Conservation (phyloP, 1,140 invertebrate species). For the Bombus consobrinus region DNA sequence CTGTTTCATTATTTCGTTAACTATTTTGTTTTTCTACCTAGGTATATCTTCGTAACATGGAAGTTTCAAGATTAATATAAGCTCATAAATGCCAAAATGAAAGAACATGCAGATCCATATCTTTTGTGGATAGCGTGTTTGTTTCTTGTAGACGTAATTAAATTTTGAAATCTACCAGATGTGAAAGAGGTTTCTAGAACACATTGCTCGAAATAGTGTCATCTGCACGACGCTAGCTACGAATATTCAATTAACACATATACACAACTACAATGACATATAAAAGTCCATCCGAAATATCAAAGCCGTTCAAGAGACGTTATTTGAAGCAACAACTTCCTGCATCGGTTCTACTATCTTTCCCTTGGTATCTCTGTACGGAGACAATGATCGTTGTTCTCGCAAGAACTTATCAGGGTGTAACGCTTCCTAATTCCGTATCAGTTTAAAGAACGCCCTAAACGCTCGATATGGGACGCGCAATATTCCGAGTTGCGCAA, state of each 20-base stretch:
- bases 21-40: not conserved
- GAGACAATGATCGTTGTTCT: not conserved
- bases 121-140: not conserved
- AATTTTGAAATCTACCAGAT: not conserved
- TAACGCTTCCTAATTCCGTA: constrained; percentile 7
- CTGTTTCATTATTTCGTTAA: not conserved
- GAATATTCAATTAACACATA: constrained; percentile 31
- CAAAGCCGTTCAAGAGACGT: not conserved
- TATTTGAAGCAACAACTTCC: not conserved
- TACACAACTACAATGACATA: not conserved
- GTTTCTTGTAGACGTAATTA: not conserved
- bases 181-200: constrained; percentile 7
- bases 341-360: not conserved
- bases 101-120: not conserved
- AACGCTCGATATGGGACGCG: constrained; percentile 49
- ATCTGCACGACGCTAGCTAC: not conserved
- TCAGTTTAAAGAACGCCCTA: constrained; percentile 37
- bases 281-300: constrained; percentile 5
- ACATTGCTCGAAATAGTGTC: constrained; percentile 5
- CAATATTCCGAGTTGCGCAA: constrained; percentile 57
- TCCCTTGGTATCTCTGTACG: not conserved
- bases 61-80: not conserved
- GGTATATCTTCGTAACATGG: not conserved
- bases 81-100: not conserved
- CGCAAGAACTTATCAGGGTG: not conserved